Percentiles rank a stretch among this genome's conserved stretches.
phyloP scores from a whole-genome alignment of 1,140 invertebrate genomes.

The Penaeus chinensis region DNA sequence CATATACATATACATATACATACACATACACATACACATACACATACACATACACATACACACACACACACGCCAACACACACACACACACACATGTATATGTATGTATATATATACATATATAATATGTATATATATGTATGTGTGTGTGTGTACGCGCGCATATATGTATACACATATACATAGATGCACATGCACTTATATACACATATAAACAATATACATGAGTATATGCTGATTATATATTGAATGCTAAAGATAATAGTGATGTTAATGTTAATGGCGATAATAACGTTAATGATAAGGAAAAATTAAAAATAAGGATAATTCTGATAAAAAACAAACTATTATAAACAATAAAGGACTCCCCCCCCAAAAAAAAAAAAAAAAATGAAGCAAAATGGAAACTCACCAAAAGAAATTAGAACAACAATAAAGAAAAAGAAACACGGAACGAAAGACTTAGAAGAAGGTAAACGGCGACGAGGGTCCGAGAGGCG shows the following conservation, averaged over 20 bases:
- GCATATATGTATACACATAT: not conserved
- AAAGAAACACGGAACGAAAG: too few species aligned
- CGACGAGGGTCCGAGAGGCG: too few species aligned
- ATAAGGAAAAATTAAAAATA: not conserved
- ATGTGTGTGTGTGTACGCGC: not conserved
- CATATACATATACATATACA: not conserved
- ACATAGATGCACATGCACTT: not conserved
- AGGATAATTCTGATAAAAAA: not conserved
- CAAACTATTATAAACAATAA: not conserved
- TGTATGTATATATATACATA: slow-evolving; percentile 10
- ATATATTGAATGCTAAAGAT: not conserved
- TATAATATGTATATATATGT: not conserved
- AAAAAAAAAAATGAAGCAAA: too few species aligned
- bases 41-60: not conserved
- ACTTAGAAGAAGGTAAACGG: too few species aligned
- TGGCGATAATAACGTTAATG: not conserved
- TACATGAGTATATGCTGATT: not conserved
- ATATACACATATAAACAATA: not conserved
- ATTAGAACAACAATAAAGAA: too few species aligned
- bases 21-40: not conserved
- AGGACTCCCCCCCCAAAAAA: too few species aligned
- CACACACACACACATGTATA: not conserved
- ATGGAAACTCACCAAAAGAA: too few species aligned
- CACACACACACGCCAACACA: not conserved
- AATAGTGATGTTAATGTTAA: not conserved